Conservation (phyloP, 2,113 vertebrate genomes). For the Pelecanoides urinatrix region DNA sequence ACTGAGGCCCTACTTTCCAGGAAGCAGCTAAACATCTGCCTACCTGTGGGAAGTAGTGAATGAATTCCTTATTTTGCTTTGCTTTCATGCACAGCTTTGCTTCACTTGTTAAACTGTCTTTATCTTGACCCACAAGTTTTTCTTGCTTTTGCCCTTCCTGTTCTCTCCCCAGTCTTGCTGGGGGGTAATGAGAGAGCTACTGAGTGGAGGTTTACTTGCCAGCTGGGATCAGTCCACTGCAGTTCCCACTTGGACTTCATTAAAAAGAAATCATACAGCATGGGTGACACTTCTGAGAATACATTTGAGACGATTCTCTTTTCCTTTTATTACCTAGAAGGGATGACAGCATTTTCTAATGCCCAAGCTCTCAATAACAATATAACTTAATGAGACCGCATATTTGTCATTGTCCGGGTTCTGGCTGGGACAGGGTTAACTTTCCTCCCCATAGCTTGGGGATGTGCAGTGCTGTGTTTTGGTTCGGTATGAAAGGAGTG, state of each 20-base stretch:
- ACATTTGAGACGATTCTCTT: not conserved
- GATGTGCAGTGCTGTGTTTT: too few relatives aligned
- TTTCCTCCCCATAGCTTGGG: too few relatives aligned
- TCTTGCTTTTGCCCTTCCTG: not conserved
- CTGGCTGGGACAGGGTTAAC: too few relatives aligned
- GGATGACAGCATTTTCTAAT: not conserved
- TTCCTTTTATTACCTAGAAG: not conserved
- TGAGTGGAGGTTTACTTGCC: not conserved
- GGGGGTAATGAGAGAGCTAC: rapidly evolving
- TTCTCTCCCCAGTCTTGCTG: rapidly evolving
- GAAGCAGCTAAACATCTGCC: not conserved
- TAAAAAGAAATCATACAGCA: not conserved
- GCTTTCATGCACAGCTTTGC: not conserved
- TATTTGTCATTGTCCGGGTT: too few relatives aligned
- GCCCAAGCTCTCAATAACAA: not conserved
- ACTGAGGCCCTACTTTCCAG: not conserved
- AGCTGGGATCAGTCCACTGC: not conserved
- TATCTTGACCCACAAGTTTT: not conserved
- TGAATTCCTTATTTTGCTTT: not conserved
- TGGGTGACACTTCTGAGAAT: not conserved
- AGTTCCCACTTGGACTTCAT: not conserved
- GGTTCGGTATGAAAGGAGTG: too few relatives aligned
- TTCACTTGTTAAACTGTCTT: not conserved
- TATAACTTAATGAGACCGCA: not conserved
- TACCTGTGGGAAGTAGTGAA: not conserved